These are phyloP conservation scores for Procambarus clarkii DNA, from an alignment of 1,140 invertebrate species.

Conservation along the genomic window DNA sequence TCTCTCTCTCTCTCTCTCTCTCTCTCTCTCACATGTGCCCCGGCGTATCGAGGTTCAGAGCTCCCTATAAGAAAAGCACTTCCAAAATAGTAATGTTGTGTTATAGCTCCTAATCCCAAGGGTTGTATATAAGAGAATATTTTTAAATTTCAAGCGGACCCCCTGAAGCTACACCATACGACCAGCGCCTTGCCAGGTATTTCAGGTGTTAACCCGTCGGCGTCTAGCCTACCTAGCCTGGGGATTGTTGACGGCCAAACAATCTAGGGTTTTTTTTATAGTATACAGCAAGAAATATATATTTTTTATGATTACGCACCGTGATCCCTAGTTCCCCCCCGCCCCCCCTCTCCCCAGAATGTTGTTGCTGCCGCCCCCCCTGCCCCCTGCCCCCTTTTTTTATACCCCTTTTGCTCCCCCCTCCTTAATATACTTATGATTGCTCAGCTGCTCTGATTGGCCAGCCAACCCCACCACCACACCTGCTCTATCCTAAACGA, in stretches of 20 bases:
- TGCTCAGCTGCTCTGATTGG: neutral
- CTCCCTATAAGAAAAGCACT: neutral
- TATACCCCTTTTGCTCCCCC: neutral
- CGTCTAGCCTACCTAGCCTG: constrained; percentile 30
- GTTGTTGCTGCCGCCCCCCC: constrained; percentile 22
- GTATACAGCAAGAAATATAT: constrained; percentile 39
- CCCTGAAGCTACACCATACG: constrained; percentile 49
- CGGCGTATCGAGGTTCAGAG: neutral
- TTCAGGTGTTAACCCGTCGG: constrained; percentile 53
- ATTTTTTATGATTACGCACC: constrained; percentile 25
- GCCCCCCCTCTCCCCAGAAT: constrained; percentile 12
- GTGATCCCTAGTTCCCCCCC: constrained; percentile 19
- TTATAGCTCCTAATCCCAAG: neutral
- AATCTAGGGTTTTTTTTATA: constrained; percentile 31
- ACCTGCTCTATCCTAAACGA: neutral
- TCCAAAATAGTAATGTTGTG: constrained; percentile 14
- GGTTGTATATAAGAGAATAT: constrained; percentile 47
- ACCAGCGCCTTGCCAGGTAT: constrained; percentile 58
- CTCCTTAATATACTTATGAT: neutral
- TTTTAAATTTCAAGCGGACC: constrained; percentile 67
- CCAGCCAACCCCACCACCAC: constrained; percentile 1
- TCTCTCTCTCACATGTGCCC: neutral
- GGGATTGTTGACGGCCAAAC: constrained; percentile 15
- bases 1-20: no score
- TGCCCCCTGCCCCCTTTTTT: neutral